These are phyloP conservation scores for Chaetogeoica ovagalla DNA, from an alignment of 2,888 invertebrate genomes.

Conservation along the genomic window DNA sequence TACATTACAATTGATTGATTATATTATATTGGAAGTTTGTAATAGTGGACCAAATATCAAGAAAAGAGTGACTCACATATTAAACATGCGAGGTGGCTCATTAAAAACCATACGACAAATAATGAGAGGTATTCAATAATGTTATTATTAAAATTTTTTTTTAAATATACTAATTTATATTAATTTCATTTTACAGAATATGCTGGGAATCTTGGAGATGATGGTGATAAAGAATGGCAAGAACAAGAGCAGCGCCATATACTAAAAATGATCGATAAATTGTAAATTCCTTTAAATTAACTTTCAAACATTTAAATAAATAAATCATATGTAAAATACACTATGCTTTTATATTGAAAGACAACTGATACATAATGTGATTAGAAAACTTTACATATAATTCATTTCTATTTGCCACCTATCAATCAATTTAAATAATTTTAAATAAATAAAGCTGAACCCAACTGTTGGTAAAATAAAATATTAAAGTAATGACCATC, in stretches of 20 bases:
- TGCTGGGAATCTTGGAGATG: conserved; percentile 92
- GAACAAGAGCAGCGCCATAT: conserved; percentile 90
- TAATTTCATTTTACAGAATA: conserved; percentile 70
- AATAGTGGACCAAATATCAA: conserved; percentile 75
- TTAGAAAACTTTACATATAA: not conserved
- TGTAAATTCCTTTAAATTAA: conserved; percentile 65
- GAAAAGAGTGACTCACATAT: conserved; percentile 83
- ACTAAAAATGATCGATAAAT: conserved; percentile 88
- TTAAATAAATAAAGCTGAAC: not conserved
- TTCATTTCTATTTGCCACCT: not conserved
- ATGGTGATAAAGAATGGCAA: conserved; percentile 80
- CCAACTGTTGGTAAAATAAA: too few relatives aligned
- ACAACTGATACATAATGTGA: not conserved
- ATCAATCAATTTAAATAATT: not conserved
- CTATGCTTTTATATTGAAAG: not conserved
- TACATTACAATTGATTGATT: conserved; percentile 91
- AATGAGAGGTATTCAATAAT: conserved; percentile 74
- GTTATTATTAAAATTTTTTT: not conserved
- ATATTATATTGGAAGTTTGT: conserved; percentile 80
- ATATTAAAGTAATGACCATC: too few relatives aligned
- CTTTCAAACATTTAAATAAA: not conserved
- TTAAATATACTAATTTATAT: conserved; percentile 11
- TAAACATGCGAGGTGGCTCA: conserved; percentile 87
- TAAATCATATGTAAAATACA: conserved; percentile 11
- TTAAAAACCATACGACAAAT: conserved; percentile 90